phyloP scores from a whole-genome alignment of 2,113 vertebrate species.

The Phoxinus phoxinus region DNA sequence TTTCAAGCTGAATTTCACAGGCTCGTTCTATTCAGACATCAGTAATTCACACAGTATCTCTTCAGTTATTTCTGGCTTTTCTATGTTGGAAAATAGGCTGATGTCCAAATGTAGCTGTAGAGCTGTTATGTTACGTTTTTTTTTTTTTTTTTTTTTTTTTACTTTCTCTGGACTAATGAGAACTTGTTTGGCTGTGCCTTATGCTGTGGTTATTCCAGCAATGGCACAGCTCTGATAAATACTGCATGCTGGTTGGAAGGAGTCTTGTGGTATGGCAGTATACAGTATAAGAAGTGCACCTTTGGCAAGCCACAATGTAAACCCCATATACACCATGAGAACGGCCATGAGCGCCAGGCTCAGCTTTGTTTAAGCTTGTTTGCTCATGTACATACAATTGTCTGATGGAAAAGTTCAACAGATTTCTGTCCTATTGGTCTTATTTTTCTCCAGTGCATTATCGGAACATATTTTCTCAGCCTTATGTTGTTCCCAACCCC shows the following conservation, averaged over 20 bases:
- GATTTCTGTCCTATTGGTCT: neutral
- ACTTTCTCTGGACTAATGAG: neutral
- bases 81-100: neutral
- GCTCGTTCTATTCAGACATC: neutral
- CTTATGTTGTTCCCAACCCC: neutral
- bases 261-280: constrained; percentile 32
- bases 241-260: constrained; percentile 39
- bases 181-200: constrained; percentile 27
- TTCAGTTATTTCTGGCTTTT: constrained; percentile 2
- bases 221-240: constrained; percentile 45
- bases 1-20: neutral
- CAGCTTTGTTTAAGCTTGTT: neutral
- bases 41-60: constrained; percentile 5
- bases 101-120: constrained; percentile 13
- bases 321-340: neutral
- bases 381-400: neutral
- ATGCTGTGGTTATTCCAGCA: constrained; percentile 17
- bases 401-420: no score
- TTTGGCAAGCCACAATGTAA: constrained; percentile 29
- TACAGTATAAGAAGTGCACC: neutral
- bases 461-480: neutral
- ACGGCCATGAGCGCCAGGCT: neutral
- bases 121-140: neutral
- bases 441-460: neutral
- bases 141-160: neutral